Base-by-base conservation (phyloP, 2,888 invertebrate genomes). In the Agriopis aurantiaria region DNA sequence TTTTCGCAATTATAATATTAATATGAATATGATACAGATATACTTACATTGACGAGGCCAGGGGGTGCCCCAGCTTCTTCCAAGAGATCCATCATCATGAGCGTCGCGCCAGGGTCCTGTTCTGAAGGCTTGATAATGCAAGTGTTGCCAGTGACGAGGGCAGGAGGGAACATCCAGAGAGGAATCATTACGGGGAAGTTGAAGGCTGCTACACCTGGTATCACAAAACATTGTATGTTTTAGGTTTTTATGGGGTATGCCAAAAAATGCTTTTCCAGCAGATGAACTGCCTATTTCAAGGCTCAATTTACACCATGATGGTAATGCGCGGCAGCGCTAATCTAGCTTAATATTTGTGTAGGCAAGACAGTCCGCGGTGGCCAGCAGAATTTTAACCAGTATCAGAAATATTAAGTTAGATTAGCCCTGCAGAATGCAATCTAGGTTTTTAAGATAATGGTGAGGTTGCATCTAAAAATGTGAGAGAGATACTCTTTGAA, bases 121-220 rank as follows among this genome's bases (percentile, higher is more conserved):
- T 99, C 99, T 0, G 99, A 99, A 0, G 99, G 99, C 93, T 98
- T 99, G 83, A 99, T 95, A 65, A 99, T 95, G 90, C 97, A 97
- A 0, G 99, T 98, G 91, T 99, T 99, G 58, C 99, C 99, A 65
- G 99, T 98, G 8, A 98, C 97, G 51, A 97, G 94, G 14, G 97
- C 96, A 59, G 97, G 94, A 0, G 98, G 97, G 95, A 97, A 97
- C 96, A 97, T 97, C 99, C 99, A 99, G 6, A 99, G 95, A 0
- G 99, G 99, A 79, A 99, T 99, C 99, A 99, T 99, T 45, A 99
- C 99, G 0, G 99, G 99, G 91, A 99, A 99, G 91, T 99, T 99
- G 91, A 99, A 99, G 0, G 99, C 99, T n/a, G 98, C 97, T 81
- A 99, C 98, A 60, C 99, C 99, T 83, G 97, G 9, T 7, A 41